A percentile compares a stretch with the other conserved stretches of the same genome.
phyloP scores from a whole-genome alignment of 2,797 vertebrate genomes.

The Yasuhikotakia modesta region DNA sequence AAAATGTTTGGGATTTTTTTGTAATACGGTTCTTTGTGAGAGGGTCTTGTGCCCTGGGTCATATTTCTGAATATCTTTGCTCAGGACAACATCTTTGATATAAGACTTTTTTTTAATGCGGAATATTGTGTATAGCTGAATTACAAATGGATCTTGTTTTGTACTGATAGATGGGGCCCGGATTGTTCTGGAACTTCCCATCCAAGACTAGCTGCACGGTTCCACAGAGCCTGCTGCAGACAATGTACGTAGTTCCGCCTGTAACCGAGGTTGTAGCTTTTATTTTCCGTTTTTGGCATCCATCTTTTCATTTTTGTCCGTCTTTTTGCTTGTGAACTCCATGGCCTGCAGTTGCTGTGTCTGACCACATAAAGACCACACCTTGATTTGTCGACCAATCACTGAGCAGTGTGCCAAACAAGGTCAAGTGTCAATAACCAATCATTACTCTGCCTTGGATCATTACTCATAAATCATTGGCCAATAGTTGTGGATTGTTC shows the following conservation, averaged over 20 bases:
- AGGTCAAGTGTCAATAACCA: conserved; percentile 41
- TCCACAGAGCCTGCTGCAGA: conserved; percentile 79
- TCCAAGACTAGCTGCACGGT: conserved; percentile 76
- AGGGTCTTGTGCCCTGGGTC: conserved; percentile 12
- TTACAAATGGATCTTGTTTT: conserved; percentile 63
- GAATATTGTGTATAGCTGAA: conserved; percentile 48
- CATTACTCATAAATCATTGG: conserved; percentile 35
- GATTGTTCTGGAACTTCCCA: conserved; percentile 80
- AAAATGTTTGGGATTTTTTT: conserved; percentile 6
- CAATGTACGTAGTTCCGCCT: conserved; percentile 74
- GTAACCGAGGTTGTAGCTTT: conserved; percentile 49
- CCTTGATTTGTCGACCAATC: conserved; percentile 44
- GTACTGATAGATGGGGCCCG: conserved; percentile 77
- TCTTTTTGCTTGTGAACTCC: conserved; percentile 58
- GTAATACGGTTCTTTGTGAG: conserved; percentile 2
- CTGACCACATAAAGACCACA: conserved; percentile 43
- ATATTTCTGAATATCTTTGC: conserved; percentile 6
- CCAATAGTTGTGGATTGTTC: conserved; percentile 27
- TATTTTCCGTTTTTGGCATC: conserved; percentile 59
- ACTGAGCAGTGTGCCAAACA: conserved; percentile 42
- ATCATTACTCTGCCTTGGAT: conserved; percentile 48
- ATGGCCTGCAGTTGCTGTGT: conserved; percentile 44
- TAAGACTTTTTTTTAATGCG: conserved; percentile 21
- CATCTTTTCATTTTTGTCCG: conserved; percentile 68
- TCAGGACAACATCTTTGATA: neutral